Evolutionary conservation across 2,797 vertebrate species (phyloP), one percentile per base, ranked within the genome.

Genomic region (Clamator glandarius): DNA sequence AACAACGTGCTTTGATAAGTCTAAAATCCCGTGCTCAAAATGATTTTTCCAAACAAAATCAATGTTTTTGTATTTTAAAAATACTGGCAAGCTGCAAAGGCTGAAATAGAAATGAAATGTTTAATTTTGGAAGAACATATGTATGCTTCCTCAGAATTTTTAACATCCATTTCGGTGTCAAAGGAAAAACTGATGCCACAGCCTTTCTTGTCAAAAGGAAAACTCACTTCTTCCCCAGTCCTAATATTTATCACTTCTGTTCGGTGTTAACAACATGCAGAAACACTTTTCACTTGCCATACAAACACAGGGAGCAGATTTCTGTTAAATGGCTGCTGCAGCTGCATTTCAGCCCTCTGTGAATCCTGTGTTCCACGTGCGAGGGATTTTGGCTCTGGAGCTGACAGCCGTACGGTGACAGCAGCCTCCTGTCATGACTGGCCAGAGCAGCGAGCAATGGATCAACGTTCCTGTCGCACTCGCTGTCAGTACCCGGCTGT

Each of bases 41-140:
- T 36, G 0, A 83, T 67, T 91, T 84, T 75, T 84, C 73, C 85
- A 72, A 86, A 86, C 39, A 75, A 89, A 92, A 83, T 72, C 5
- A 36, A 64, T 88, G 58, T 1, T 7, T 91, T 78, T 86, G 44
- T 75, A 54, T 89, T 84, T 92, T 86, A 59, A 88, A 91, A 92
- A 81, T 64, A 88, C 88, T 41, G 73, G 55, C 93, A 93, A 91
- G 77, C 93, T 92, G 93, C 39, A 41, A 84, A 92, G 74, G 80
- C 93, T 95, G 85, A 92, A 96, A 96, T 84, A 93, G 94, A 86
- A 96, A 93, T 13, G 69, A 88, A 86, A 90, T 88, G 91, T 93
- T 94, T 96, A 95, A 96, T 96, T 96, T 92, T 92, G 66, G 94
- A 91, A 95, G 77, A 95, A 84, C 94, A 95, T 96, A 95, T 93